Evolutionary conservation across 2,888 invertebrate genomes (phyloP), one percentile per base, ranked within the genome.

Genomic region (Pyralis farinalis): DNA sequence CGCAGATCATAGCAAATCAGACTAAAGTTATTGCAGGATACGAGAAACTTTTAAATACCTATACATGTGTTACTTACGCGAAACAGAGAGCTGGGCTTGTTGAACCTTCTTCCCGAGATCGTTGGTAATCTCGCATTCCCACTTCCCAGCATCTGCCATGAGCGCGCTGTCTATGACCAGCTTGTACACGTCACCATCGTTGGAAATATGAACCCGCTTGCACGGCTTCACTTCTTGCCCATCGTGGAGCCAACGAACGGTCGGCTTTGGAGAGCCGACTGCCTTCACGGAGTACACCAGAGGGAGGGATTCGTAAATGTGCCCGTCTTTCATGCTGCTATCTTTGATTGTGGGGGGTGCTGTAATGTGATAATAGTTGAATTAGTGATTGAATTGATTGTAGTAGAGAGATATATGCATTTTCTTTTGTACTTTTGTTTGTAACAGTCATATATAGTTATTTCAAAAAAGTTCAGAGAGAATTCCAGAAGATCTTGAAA

Each of bases 71-170:
- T 31, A 88, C 92, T 91, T 77, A 95, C 95, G 91, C 44, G 92
- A 92, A 30, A 97, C 92, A 12, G 92, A 91, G 7, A 97, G 83
- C 27, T 93, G 91, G 16, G 95, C 96, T 62, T 94, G 91, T 47
- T 93, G 90, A 34, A 91, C 90, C 46, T 94, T 93, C 71, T 95
- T 95, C 38, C 98, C 98, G 35, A 95, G 90, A 62, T 94, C 93
- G 73, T 98, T 98, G 58, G 92, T 92, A 38, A 98, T 91, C 45
- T 94, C 92, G 44, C 96, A 95, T 55, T 94, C 93, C 87, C 97
- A 98, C 43, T 92, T 90, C 7, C 95, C 96, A n/a, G 93, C 93
- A 71, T 97, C 97, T 7, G 90, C 91, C 55, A 93, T 69, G 42
- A 92, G 90, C 0, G 95, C 90, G 39, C 92, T 92, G 35, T 91